phyloP scores from a whole-genome alignment of 2,888 invertebrate species.

The Apamea epomidion region DNA sequence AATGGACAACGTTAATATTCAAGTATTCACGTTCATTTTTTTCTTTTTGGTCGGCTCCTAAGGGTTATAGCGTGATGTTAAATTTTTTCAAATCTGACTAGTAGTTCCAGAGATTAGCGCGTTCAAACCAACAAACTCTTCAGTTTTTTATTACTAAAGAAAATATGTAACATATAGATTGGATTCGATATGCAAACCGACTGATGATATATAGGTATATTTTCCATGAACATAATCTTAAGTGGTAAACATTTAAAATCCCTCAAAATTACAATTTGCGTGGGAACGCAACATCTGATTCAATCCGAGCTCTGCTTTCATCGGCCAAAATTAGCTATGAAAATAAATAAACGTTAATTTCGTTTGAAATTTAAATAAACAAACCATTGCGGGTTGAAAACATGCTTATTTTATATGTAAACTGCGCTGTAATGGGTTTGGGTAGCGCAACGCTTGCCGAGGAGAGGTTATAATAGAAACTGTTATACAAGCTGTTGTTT shows the following conservation, averaged over 20 bases:
- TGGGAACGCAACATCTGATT: slow-evolving; percentile 54
- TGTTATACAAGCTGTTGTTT: neutral
- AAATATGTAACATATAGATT: too few relatives aligned
- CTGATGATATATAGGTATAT: neutral
- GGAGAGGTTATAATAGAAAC: neutral
- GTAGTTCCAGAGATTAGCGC: neutral
- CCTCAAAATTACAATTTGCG: slow-evolving; percentile 28
- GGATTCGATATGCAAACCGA: neutral
- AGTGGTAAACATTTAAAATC: slow-evolving; percentile 39
- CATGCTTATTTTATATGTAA: slow-evolving; percentile 44
- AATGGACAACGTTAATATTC: too few relatives aligned
- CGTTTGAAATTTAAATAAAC: slow-evolving; percentile 60
- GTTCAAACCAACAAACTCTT: neutral
- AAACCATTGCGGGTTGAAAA: slow-evolving; percentile 31
- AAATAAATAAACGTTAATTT: slow-evolving; percentile 60
- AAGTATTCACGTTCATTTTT: too few relatives aligned
- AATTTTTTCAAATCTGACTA: too few relatives aligned
- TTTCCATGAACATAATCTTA: slow-evolving; percentile 2
- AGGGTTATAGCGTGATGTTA: too few relatives aligned
- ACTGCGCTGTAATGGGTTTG: slow-evolving; percentile 33
- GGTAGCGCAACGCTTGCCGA: neutral
- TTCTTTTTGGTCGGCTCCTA: too few relatives aligned
- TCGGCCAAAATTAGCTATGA: slow-evolving; percentile 53
- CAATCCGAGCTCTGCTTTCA: slow-evolving; percentile 36
- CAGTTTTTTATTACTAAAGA: too few relatives aligned